A percentile compares a stretch with the other conserved stretches of the same genome.
phyloP scores from a whole-genome alignment of 2,797 vertebrate species.

The Characodon lateralis region DNA sequence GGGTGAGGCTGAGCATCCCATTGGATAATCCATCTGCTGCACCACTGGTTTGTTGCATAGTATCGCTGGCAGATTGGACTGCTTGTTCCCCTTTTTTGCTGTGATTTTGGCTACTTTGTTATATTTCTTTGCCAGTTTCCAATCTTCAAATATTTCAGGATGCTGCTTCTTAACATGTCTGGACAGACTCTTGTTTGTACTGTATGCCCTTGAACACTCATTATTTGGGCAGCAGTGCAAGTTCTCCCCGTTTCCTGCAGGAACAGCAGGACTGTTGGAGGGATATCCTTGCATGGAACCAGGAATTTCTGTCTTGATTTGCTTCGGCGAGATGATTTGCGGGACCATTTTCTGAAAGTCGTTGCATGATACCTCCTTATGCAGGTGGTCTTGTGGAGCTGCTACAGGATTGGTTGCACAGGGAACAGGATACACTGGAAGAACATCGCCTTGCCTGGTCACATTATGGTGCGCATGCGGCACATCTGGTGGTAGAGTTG shows the following conservation, averaged over 20 bases:
- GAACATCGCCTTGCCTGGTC: conserved; percentile 33
- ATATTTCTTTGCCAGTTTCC: conserved; percentile 93
- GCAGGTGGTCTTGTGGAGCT: conserved; percentile 40
- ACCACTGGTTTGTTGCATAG: conserved; percentile 83
- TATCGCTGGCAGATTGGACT: conserved; percentile 51
- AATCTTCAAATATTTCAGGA: conserved; percentile 93
- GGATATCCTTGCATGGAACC: conserved; percentile 69
- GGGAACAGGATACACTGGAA: conserved; percentile 43
- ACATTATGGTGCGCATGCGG: conserved; percentile 24
- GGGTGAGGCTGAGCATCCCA: conserved; percentile 82
- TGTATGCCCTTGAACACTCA: conserved; percentile 93
- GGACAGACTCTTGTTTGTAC: conserved; percentile 96
- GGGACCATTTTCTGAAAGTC: conserved; percentile 55
- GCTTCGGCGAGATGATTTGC: conserved; percentile 67
- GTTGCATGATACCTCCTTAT: conserved; percentile 35
- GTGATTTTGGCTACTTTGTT: conserved; percentile 89
- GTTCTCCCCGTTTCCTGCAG: conserved; percentile 75
- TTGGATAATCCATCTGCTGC: conserved; percentile 80
- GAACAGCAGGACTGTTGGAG: conserved; percentile 50
- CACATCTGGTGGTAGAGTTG: conserved; percentile 33
- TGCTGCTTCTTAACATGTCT: conserved; percentile 98
- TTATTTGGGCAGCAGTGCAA: conserved; percentile 92
- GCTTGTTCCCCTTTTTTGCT: conserved; percentile 77
- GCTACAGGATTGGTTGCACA: conserved; percentile 37
- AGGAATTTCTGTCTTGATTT: conserved; percentile 74